These are phyloP conservation scores for Monopterus albus DNA, from an alignment of 2,113 vertebrate species.

Conservation along the genomic window DNA sequence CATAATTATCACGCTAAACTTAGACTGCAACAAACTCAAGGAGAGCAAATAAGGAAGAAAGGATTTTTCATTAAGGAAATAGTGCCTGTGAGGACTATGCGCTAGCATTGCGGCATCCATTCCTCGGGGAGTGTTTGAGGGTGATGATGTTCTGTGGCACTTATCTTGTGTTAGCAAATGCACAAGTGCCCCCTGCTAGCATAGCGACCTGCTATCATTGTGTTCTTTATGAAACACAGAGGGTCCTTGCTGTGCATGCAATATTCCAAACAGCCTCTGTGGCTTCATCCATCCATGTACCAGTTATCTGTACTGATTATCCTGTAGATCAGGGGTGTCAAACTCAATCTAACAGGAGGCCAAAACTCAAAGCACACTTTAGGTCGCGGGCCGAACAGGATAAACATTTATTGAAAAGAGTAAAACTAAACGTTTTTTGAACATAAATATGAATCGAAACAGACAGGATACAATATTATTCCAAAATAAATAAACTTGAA, in stretches of 20 bases:
- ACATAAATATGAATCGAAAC: too few relatives aligned
- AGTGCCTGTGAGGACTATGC: conserved; percentile 10
- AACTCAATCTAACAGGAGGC: too few relatives aligned
- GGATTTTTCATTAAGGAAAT: conserved; percentile 20
- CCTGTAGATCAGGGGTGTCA: too few relatives aligned
- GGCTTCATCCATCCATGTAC: too few relatives aligned
- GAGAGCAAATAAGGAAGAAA: conserved; percentile 32
- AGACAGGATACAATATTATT: too few relatives aligned
- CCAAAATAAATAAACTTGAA: too few relatives aligned
- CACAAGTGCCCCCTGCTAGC: conserved; percentile 4
- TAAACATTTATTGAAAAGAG: too few relatives aligned
- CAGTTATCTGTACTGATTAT: too few relatives aligned
- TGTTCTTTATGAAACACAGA: conserved; percentile 2
- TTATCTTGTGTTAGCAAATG: conserved; percentile 4
- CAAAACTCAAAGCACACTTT: too few relatives aligned
- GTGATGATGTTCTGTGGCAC: conserved; percentile 19
- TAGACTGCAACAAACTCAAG: conserved; percentile 58
- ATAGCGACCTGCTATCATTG: not conserved
- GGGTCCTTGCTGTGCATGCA: not conserved
- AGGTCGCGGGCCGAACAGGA: too few relatives aligned
- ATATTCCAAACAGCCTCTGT: not conserved
- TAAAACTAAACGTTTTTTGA: too few relatives aligned
- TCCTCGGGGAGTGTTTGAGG: conserved; percentile 5
- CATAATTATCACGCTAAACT: conserved; percentile 62
- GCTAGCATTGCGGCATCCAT: conserved; percentile 32